A percentile compares a stretch with the other conserved stretches of the same genome.
Conservation (phyloP, 2,888 invertebrate genomes). For the Apocheima hispidaria region DNA sequence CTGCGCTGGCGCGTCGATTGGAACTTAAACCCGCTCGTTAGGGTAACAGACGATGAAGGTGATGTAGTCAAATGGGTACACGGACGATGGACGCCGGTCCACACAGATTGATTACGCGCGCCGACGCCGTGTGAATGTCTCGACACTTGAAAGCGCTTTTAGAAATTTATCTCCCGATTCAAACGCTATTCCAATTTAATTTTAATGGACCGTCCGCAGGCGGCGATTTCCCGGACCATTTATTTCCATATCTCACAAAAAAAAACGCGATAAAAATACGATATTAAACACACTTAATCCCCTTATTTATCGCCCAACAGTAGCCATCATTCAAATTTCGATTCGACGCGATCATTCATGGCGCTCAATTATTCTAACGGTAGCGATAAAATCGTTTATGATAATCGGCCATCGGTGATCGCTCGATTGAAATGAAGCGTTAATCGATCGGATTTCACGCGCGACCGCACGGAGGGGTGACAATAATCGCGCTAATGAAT, state of each 20-base stretch:
- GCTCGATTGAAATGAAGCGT: conserved; percentile 65
- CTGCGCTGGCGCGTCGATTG: not conserved
- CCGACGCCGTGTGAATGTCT: conserved; percentile 40
- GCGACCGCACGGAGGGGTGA: conserved; percentile 61
- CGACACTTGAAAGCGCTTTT: conserved; percentile 34
- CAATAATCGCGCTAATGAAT: conserved; percentile 76
- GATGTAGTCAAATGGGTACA: conserved; percentile 39
- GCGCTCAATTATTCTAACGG: conserved; percentile 55
- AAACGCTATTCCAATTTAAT: conserved; percentile 45
- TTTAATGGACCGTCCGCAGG: conserved; percentile 36
- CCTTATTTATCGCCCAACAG: conserved; percentile 57
- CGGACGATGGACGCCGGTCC: conserved; percentile 37
- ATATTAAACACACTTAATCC: conserved; percentile 52
- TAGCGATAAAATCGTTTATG: conserved; percentile 61
- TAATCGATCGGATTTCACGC: conserved; percentile 79
- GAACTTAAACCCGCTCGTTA: conserved; percentile 41
- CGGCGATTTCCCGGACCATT: conserved; percentile 32
- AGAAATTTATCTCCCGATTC: conserved; percentile 40
- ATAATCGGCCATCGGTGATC: conserved; percentile 61
- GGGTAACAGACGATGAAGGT: conserved; percentile 39
- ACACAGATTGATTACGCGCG: conserved; percentile 36
- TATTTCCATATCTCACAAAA: conserved; percentile 44
- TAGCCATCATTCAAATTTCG: conserved; percentile 68
- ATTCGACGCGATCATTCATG: conserved; percentile 70
- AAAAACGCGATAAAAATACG: conserved; percentile 43